phyloP scores from a whole-genome alignment of 2,113 vertebrate genomes.

The Oreocharis arfaki region DNA sequence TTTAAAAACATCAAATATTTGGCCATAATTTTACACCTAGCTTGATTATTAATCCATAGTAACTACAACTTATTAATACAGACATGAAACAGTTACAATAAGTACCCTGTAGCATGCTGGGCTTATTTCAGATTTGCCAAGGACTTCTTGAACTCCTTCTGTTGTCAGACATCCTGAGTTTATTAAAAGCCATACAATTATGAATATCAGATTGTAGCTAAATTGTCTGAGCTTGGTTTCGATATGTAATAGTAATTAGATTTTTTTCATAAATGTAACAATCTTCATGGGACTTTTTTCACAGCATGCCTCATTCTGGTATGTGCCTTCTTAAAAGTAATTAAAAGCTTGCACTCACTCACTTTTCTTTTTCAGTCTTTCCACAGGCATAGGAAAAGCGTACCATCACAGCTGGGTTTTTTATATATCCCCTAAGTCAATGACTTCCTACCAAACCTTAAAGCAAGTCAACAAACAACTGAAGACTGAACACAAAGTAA shows the following conservation, averaged over 20 bases:
- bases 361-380: neutral
- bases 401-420: neutral
- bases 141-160: neutral
- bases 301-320: neutral
- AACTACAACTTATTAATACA: neutral
- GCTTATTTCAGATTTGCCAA: neutral
- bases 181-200: neutral
- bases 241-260: neutral
- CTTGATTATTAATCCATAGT: neutral
- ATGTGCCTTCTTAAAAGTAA: neutral
- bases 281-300: neutral
- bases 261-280: neutral
- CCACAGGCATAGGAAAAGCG: neutral
- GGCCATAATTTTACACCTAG: rapidly evolving
- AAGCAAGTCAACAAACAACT: neutral
- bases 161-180: neutral
- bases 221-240: neutral
- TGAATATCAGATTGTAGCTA: neutral
- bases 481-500: neutral
- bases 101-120: neutral
- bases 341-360: neutral
- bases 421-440: neutral
- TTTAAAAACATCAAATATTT: neutral
- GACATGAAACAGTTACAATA: neutral
- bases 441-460: neutral